Percentiles rank a stretch among this genome's conserved stretches.
These are phyloP conservation scores for Myotis pilosus DNA, from an alignment of 2,797 vertebrate species.

Conservation along the genomic window DNA sequence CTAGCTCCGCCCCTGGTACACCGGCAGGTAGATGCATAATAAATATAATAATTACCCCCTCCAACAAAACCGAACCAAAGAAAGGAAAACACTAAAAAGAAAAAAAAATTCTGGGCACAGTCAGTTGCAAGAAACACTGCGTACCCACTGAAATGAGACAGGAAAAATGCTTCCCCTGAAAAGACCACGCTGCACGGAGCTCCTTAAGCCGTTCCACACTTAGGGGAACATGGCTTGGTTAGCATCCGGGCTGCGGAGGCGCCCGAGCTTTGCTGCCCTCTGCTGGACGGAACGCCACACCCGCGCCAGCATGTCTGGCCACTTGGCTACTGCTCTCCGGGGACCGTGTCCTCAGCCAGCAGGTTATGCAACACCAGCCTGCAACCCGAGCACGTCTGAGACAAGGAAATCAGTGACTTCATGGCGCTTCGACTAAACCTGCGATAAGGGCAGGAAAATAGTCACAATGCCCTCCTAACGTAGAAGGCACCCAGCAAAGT, in stretches of 20 bases:
- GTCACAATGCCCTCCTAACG: neutral
- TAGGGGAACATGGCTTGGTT: neutral
- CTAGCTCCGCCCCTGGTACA: neutral
- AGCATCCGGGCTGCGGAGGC: accelerated
- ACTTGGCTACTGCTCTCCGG: neutral
- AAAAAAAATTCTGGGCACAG: too few species aligned
- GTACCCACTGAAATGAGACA: neutral
- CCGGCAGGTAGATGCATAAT: too few species aligned
- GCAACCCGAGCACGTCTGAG: neutral
- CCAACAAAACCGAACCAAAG: neutral
- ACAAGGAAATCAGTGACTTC: neutral
- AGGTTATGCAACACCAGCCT: conserved; percentile 49
- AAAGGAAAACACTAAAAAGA: neutral
- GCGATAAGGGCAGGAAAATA: neutral
- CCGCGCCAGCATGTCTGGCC: neutral
- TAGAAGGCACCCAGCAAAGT: neutral
- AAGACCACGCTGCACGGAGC: neutral
- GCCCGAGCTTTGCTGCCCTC: conserved; percentile 71
- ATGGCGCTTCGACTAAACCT: neutral
- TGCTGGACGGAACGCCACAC: conserved; percentile 43
- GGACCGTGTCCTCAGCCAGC: neutral
- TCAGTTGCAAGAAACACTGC: neutral
- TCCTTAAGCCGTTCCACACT: too few species aligned
- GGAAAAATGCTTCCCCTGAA: neutral
- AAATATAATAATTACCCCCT: neutral